Percentiles rank a stretch among this genome's conserved stretches.
phyloP scores from a whole-genome alignment of 2,888 invertebrate genomes.

The Xanthostigma xanthostigma region DNA sequence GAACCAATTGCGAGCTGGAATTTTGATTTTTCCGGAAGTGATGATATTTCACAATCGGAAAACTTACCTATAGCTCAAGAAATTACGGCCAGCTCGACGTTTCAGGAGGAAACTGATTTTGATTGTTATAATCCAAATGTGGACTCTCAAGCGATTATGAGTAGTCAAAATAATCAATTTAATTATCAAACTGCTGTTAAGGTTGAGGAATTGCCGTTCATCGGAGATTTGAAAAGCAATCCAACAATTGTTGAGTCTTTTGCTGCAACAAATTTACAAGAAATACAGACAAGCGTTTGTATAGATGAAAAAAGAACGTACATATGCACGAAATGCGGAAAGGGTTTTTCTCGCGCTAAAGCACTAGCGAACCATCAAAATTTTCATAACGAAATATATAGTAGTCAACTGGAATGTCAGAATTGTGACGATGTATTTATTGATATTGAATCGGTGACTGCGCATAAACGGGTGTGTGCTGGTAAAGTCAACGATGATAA shows the following conservation, averaged over 20 bases:
- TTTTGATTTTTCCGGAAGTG: conserved; percentile 5
- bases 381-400: conserved; percentile 16
- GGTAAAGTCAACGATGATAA: too few relatives aligned
- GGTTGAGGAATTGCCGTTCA: too few relatives aligned
- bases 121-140: conserved; percentile 5
- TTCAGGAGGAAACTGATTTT: conserved; percentile 6
- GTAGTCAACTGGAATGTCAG: conserved; percentile 27
- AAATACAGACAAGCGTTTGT: too few relatives aligned
- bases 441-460: too few relatives aligned
- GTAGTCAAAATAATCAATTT: too few relatives aligned
- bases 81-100: conserved; percentile 7
- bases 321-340: conserved; percentile 28
- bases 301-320: conserved; percentile 22
- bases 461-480: too few relatives aligned
- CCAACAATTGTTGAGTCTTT: too few relatives aligned
- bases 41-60: conserved; percentile 7
- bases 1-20: conserved; percentile 5
- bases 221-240: too few relatives aligned
- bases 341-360: conserved; percentile 28
- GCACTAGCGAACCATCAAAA: conserved; percentile 28
- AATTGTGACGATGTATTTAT: conserved; percentile 32
- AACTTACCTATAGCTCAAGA: conserved; percentile 8
- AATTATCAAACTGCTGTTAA: too few relatives aligned
- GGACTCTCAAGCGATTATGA: neutral
- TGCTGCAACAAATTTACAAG: too few relatives aligned